phyloP scores from a whole-genome alignment of 2,888 invertebrate genomes.

The Ichneumon xanthorius region DNA sequence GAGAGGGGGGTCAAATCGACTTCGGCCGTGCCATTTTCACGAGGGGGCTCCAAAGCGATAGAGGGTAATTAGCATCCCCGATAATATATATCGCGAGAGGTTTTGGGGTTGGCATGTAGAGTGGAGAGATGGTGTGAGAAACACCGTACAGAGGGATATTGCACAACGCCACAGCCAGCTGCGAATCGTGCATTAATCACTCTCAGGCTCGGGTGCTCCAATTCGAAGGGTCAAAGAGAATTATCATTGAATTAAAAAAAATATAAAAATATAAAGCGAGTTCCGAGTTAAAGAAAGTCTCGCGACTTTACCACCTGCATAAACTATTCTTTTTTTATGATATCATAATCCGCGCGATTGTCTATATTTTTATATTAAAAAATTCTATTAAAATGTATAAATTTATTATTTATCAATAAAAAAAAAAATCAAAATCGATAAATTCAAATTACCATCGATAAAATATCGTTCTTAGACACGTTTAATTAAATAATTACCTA shows the following conservation, averaged over 20 bases:
- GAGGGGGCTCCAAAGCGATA: slow-evolving; percentile 19
- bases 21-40: slow-evolving; percentile 39
- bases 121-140: slow-evolving; percentile 29
- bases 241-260: slow-evolving; percentile 1
- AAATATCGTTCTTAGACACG: too few relatives aligned
- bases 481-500: too few relatives aligned
- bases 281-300: too few relatives aligned
- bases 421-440: too few relatives aligned
- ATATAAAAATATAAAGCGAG: neutral
- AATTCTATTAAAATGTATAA: too few relatives aligned
- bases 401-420: too few relatives aligned
- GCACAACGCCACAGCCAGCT: slow-evolving; percentile 82
- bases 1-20: slow-evolving; percentile 35
- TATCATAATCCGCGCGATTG: too few relatives aligned
- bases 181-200: slow-evolving; percentile 83
- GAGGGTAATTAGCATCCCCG: slow-evolving; percentile 80
- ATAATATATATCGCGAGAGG: slow-evolving; percentile 72
- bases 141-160: slow-evolving; percentile 58
- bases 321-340: too few relatives aligned
- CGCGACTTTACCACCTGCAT: too few relatives aligned
- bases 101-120: slow-evolving; percentile 77
- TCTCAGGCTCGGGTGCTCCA: slow-evolving; percentile 61
- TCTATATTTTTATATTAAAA: too few relatives aligned
- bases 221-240: slow-evolving; percentile 18
- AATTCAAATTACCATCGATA: too few relatives aligned